phyloP scores from a whole-genome alignment of 1,140 invertebrate genomes.

The Schlechtendalia chinensis region DNA sequence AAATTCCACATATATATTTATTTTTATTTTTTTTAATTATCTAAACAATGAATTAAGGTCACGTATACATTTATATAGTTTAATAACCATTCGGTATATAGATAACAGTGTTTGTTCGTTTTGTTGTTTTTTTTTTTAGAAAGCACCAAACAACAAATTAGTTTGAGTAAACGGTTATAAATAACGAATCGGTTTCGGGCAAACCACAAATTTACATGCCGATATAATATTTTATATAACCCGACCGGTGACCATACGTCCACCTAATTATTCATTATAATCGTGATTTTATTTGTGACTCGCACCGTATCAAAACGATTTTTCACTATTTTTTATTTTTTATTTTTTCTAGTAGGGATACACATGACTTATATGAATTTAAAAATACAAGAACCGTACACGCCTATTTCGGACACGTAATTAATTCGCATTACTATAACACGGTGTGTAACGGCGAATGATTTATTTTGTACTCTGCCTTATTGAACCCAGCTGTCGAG shows the following conservation, averaged over 20 bases:
- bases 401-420: neutral
- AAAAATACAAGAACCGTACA: no score
- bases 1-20: no score
- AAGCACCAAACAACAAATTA: slow-evolving; percentile 14
- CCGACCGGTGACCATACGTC: neutral
- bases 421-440: slow-evolving; percentile 10
- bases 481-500: neutral
- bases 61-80: neutral
- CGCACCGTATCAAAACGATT: neutral
- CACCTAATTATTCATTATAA: slow-evolving; percentile 7
- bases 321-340: neutral
- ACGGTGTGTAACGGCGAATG: no score
- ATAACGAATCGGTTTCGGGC: slow-evolving; percentile 10
- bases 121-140: slow-evolving; percentile 4
- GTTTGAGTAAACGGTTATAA: neutral
- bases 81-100: neutral
- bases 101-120: no score
- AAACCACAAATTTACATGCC: neutral
- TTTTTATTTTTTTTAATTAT: neutral
- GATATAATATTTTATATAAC: slow-evolving; percentile 14
- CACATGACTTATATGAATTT: no score
- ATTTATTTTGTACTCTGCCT: neutral
- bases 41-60: slow-evolving; percentile 26
- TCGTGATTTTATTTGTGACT: slow-evolving; percentile 17
- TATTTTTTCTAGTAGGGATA: neutral